phyloP scores from a whole-genome alignment of 2,113 vertebrate species.

The Hydrolagus affinis region DNA sequence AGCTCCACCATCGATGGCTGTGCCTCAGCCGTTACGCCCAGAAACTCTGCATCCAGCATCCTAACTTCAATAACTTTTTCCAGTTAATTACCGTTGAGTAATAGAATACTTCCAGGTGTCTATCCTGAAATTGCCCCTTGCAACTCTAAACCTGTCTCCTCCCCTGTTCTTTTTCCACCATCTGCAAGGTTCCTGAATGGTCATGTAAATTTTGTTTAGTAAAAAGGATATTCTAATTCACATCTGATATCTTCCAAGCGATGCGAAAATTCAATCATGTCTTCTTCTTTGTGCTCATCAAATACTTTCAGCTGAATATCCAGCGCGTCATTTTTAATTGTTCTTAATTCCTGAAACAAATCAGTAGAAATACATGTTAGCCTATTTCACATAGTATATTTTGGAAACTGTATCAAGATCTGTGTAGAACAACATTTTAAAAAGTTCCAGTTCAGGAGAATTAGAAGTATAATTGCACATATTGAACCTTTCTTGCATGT shows the following conservation, averaged over 20 bases:
- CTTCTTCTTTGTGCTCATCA: slow-evolving; percentile 92
- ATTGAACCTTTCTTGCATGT: too few relatives aligned
- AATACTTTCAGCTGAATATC: slow-evolving; percentile 96
- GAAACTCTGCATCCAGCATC: too few relatives aligned
- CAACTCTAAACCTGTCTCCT: too few relatives aligned
- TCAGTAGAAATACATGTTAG: slow-evolving; percentile 18
- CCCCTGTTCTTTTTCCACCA: too few relatives aligned
- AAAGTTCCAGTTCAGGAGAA: background rate
- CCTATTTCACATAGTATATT: background rate
- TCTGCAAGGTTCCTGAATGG: background rate
- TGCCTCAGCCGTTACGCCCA: too few relatives aligned
- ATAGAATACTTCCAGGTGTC: too few relatives aligned
- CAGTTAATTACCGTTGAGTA: too few relatives aligned
- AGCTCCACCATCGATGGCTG: too few relatives aligned
- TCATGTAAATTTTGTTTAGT: background rate
- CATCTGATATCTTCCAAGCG: slow-evolving; percentile 83
- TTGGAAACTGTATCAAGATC: background rate
- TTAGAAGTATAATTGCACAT: background rate
- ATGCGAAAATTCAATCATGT: slow-evolving; percentile 87
- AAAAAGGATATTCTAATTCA: slow-evolving; percentile 94
- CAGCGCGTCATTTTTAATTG: slow-evolving; percentile 78
- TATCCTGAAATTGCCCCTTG: too few relatives aligned
- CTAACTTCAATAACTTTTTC: too few relatives aligned
- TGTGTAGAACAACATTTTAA: background rate
- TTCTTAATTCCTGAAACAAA: slow-evolving; percentile 52